These are phyloP conservation scores for Epizoanthus scotinus DNA, from an alignment of 92 coral and sea anemone genomes.

Conservation along the genomic window DNA sequence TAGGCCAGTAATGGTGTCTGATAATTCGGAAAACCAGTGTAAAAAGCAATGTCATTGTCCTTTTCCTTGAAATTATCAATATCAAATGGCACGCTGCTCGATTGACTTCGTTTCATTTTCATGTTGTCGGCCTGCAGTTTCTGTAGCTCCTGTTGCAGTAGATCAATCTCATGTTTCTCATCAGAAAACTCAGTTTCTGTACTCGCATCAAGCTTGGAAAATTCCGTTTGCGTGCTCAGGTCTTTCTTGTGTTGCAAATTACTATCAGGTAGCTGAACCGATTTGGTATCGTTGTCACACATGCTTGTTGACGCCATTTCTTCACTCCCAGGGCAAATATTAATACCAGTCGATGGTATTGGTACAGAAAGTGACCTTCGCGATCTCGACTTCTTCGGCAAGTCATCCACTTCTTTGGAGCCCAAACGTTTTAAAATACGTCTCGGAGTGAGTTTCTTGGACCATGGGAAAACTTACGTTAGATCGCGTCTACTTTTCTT, in stretches of 20 bases:
- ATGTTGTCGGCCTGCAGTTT: slow-evolving; percentile 14
- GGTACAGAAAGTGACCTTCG: not conserved
- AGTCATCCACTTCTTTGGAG: slow-evolving; percentile 6
- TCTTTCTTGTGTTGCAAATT: too few relatives aligned
- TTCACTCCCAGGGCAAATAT: too few relatives aligned
- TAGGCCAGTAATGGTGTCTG: slow-evolving; percentile 55
- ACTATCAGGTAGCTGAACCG: too few relatives aligned
- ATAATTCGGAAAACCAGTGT: slow-evolving; percentile 61
- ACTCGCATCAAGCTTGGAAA: too few relatives aligned
- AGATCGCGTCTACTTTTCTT: slow-evolving; percentile 38
- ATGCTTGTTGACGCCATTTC: not conserved
- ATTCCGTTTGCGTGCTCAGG: too few relatives aligned
- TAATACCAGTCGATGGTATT: not conserved
- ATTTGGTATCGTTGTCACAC: too few relatives aligned
- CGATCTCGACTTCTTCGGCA: slow-evolving; percentile 13
- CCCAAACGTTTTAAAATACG: slow-evolving; percentile 16
- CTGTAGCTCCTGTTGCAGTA: not conserved
- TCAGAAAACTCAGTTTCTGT: too few relatives aligned
- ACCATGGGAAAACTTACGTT: slow-evolving; percentile 40
- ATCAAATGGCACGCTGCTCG: too few relatives aligned
- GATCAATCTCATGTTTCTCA: too few relatives aligned
- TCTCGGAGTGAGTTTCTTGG: slow-evolving; percentile 5
- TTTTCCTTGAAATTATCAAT: slow-evolving; percentile 46
- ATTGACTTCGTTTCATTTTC: too few relatives aligned
- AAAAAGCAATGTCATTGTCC: slow-evolving; percentile 49